Conservation (phyloP, 2,113 vertebrate genomes). For the Misgurnus anguillicaudatus region DNA sequence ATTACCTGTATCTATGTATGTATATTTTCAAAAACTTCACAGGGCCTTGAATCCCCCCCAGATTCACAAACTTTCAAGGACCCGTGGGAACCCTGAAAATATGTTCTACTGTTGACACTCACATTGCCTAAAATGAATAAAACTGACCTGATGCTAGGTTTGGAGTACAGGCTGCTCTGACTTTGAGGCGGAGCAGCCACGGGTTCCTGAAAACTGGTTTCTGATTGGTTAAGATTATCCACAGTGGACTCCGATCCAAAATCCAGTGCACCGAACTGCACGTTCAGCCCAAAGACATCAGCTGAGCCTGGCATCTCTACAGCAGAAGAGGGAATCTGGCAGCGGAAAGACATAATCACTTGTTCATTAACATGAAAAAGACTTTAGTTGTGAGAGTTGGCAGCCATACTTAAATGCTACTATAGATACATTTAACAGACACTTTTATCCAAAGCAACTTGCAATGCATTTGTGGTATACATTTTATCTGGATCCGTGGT, state of each 20-base stretch:
- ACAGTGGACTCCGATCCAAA: constrained; percentile 87
- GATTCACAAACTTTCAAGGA: no score
- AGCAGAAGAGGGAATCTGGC: constrained; percentile 88
- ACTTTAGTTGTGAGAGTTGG: not conserved
- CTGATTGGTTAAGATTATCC: constrained; percentile 77
- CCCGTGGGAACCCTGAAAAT: no score
- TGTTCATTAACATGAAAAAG: not conserved
- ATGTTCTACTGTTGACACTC: no score
- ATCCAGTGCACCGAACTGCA: constrained; percentile 95
- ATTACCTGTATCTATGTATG: no score
- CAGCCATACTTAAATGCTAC: not conserved
- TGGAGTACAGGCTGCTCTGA: constrained; percentile 85
- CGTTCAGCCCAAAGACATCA: constrained; percentile 88
- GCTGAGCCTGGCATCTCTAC: constrained; percentile 96
- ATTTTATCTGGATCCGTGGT: no score
- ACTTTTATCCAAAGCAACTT: no score
- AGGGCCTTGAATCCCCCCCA: no score
- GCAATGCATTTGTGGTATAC: no score
- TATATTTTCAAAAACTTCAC: no score
- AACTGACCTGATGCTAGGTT: constrained; percentile 81
- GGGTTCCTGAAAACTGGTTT: constrained; percentile 63
- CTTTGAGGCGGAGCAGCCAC: constrained; percentile 55
- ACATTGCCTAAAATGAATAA: no score
- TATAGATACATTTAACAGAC: no score
- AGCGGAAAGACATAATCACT: constrained; percentile 8